Evolutionary conservation across 2,797 vertebrate genomes (phyloP), one percentile per base, ranked within the genome.

Genomic region (Pangasius krempfi): DNA sequence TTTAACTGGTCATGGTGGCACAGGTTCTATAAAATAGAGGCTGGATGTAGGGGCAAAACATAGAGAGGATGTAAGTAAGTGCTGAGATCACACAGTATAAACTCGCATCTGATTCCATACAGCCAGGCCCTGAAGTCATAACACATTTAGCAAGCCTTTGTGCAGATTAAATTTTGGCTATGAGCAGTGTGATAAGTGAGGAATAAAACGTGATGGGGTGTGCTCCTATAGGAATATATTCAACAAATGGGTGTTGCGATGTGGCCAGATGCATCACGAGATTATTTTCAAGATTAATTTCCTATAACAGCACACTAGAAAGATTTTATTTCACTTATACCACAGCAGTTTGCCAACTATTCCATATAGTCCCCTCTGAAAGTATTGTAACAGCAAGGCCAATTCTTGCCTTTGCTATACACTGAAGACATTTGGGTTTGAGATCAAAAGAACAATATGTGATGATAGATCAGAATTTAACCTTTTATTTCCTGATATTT

Each of bases 1-100:
- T 64, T 64, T 7, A 58, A 54, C 58, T 54, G 47, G 44, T 18
- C 54, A 60, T 13, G 7, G 54, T 16, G 64, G 33, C 66, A 54
- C 27, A 27, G 14, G 13, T 78, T 25, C 22, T 40, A 73, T 89
- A 66, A 72, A 89, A 81, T 30, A 16, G 54, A 72, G 56, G 75
- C 50, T 54, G 50, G 2, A 4, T 33, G 9, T 62, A 64, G 16
- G 37, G n/a, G 33, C 47, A 85, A 85, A 79, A 70, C 30, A 25
- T 58, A 52, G 73, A 76, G 12, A 33, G 5, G n/a, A 56, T 33
- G 12, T 7, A 14, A 88, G 40, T 66, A 10, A 4, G 40, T 58
- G 64, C 73, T 86, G 52, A 79, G 52, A 85, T 44, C 14, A 22
- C 14, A 30, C 3, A 52, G 14, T 78, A 47, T 60, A 79, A 56